These are phyloP conservation scores for Tipula vernalis DNA, from an alignment of 2,888 invertebrate genomes.

Conservation along the genomic window DNA sequence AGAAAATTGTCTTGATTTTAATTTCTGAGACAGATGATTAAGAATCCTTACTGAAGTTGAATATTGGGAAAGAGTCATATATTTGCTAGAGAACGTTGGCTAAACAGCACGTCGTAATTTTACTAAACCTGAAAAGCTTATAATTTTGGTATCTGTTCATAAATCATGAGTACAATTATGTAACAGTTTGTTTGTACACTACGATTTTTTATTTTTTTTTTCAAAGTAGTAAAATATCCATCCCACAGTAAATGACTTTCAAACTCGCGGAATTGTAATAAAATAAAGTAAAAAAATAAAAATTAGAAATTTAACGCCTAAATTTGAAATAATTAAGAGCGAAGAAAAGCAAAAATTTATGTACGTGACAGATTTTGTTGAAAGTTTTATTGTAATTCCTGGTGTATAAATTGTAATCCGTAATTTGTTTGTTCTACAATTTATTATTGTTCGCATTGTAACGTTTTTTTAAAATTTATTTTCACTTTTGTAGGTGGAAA, in stretches of 20 bases:
- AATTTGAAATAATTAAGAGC: background rate
- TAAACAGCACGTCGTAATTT: too few relatives aligned
- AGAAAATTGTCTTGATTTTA: too few relatives aligned
- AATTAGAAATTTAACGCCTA: background rate
- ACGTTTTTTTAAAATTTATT: background rate
- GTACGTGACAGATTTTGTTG: background rate
- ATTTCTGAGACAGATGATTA: too few relatives aligned
- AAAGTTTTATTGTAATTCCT: conserved; percentile 4
- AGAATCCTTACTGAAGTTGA: too few relatives aligned
- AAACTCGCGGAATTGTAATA: background rate
- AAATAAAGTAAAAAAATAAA: background rate
- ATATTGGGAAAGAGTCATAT: too few relatives aligned
- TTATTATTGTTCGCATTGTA: background rate
- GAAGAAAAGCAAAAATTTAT: background rate
- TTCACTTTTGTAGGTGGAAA: background rate
- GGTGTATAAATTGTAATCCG: background rate
- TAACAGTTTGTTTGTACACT: background rate
- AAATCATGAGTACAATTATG: background rate
- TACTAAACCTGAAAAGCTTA: too few relatives aligned
- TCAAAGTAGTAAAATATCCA: background rate
- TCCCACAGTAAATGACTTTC: background rate
- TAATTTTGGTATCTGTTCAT: too few relatives aligned
- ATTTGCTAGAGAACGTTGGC: too few relatives aligned
- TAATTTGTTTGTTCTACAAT: background rate
- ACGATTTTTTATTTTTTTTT: background rate